Conservation (phyloP, 1,140 invertebrate species). For the Wasmannia auropunctata region DNA sequence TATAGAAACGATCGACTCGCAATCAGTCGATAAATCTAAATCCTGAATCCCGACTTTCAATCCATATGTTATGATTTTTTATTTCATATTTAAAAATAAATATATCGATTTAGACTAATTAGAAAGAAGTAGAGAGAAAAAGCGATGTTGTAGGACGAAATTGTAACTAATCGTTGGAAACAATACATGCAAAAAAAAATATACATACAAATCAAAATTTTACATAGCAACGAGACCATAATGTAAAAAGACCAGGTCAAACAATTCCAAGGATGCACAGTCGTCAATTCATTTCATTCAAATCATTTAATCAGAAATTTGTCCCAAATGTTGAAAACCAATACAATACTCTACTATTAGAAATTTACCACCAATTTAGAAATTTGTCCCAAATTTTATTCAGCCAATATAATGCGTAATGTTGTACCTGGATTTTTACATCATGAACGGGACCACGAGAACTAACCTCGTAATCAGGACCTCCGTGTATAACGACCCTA, state of each 20-base stretch:
- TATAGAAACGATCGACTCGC: background rate
- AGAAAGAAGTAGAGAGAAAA: background rate
- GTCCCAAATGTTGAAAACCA: too few relatives aligned
- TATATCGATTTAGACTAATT: background rate
- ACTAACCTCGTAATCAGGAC: constrained; percentile 96
- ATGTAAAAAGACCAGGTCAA: background rate
- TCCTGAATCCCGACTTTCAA: background rate
- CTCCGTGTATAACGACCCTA: constrained; percentile 85
- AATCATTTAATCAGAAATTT: too few relatives aligned
- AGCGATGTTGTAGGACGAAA: background rate
- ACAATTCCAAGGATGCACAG: too few relatives aligned
- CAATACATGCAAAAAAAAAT: background rate
- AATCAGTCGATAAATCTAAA: background rate
- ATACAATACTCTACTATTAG: too few relatives aligned
- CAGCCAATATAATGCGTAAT: too few relatives aligned
- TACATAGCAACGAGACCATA: background rate
- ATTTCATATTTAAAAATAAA: background rate
- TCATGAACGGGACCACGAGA: too few relatives aligned
- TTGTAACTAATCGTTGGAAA: background rate
- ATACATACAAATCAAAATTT: background rate
- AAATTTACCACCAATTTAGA: too few relatives aligned
- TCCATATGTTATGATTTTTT: background rate
- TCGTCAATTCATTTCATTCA: too few relatives aligned
- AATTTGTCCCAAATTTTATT: too few relatives aligned
- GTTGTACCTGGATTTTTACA: too few relatives aligned